These are phyloP conservation scores for Cylas formicarius DNA, from an alignment of 1,140 invertebrate species.

Conservation along the genomic window DNA sequence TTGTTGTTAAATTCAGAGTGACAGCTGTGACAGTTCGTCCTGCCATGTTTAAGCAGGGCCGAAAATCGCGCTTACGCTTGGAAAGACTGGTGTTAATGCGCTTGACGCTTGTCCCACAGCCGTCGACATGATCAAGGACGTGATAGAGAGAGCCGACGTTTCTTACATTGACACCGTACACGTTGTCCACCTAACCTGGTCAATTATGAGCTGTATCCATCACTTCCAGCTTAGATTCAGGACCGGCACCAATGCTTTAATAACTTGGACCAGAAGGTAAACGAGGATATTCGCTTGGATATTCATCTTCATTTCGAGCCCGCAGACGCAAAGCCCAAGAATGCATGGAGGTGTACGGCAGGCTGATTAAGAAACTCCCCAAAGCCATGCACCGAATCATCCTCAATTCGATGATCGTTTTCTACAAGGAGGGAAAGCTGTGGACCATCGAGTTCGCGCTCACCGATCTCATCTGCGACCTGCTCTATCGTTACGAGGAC, in stretches of 20 bases:
- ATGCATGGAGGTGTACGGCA: constrained; percentile 16
- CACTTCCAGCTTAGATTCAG: constrained; percentile 29
- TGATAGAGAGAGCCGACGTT: constrained; percentile 20
- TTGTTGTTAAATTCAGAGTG: too few species aligned
- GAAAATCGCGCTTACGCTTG: too few species aligned
- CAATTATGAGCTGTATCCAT: constrained; percentile 30
- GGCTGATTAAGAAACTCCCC: constrained; percentile 16
- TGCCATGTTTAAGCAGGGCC: too few species aligned
- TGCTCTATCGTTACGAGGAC: constrained; percentile 18
- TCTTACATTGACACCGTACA: constrained; percentile 21
- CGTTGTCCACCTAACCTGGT: constrained; percentile 29
- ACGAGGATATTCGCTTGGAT: too few species aligned
- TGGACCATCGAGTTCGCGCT: constrained; percentile 28
- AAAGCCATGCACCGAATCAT: constrained; percentile 17
- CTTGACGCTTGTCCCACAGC: too few species aligned
- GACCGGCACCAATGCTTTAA: constrained; percentile 11
- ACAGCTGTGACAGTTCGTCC: too few species aligned
- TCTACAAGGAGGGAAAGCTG: constrained; percentile 27
- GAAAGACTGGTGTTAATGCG: too few species aligned
- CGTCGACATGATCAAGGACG: constrained; percentile 24
- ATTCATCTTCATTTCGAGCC: not conserved
- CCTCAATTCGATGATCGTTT: constrained; percentile 25
- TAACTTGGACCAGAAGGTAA: constrained; percentile 23
- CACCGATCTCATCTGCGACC: constrained; percentile 18
- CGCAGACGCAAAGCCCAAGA: constrained; percentile 8